These are phyloP conservation scores for Apodemus speciosus DNA, from an alignment of 2,113 vertebrate species.

Conservation along the genomic window DNA sequence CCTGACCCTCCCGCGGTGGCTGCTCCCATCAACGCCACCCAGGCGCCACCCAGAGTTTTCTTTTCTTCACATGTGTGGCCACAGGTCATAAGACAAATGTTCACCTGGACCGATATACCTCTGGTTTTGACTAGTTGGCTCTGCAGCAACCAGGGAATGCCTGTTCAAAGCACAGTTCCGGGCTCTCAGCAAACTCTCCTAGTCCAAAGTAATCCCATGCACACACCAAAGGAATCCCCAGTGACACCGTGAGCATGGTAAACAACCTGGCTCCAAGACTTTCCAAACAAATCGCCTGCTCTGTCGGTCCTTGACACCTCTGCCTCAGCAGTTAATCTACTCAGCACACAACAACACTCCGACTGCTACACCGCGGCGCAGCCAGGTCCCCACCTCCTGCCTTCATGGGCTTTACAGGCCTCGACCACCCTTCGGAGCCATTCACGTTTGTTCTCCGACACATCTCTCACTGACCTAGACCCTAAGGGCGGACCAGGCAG, in stretches of 20 bases:
- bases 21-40: background rate
- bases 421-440: background rate
- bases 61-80: background rate
- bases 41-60: no score
- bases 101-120: background rate
- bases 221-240: background rate
- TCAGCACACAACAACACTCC: background rate
- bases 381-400: background rate
- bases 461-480: background rate
- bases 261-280: background rate
- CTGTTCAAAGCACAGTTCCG: background rate
- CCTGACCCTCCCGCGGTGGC: background rate
- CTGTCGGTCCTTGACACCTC: background rate
- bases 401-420: background rate
- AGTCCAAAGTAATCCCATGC: background rate
- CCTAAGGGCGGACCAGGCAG: background rate
- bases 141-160: background rate
- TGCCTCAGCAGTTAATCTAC: background rate
- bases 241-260: background rate
- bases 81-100: accelerated
- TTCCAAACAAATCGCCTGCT: background rate
- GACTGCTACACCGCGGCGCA: background rate
- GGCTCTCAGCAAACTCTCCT: background rate
- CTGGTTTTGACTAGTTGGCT: background rate
- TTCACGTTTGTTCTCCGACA: background rate